phyloP scores from a whole-genome alignment of 2,888 invertebrate genomes.

The Zygaena filipendulae region DNA sequence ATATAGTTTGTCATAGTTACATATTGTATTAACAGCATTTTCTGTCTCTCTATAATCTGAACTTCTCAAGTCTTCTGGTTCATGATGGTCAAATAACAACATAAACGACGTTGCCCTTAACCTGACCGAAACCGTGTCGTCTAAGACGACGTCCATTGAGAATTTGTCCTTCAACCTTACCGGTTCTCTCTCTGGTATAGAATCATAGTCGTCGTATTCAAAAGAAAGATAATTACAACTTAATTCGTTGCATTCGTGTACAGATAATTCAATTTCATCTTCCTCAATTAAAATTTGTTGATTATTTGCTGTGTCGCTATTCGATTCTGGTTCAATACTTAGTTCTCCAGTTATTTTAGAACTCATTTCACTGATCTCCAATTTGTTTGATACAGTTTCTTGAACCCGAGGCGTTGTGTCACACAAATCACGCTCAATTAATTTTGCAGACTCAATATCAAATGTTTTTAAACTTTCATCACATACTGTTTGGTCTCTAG shows the following conservation, averaged over 20 bases:
- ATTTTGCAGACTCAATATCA: conserved; percentile 54
- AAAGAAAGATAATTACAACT: conserved; percentile 34
- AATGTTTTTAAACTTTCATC: too few relatives aligned
- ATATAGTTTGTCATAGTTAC: conserved; percentile 37
- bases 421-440: conserved; percentile 51
- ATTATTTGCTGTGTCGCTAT: conserved; percentile 18
- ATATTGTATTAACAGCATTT: conserved; percentile 44
- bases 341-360: conserved; percentile 15
- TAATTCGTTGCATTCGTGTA: conserved; percentile 39
- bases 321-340: conserved; percentile 13
- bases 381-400: conserved; percentile 14
- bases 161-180: conserved; percentile 47
- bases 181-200: conserved; percentile 18
- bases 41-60: conserved; percentile 39
- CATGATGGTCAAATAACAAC: conserved; percentile 29
- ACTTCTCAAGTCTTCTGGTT: conserved; percentile 20
- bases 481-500: neutral
- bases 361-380: conserved; percentile 3
- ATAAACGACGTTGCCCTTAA: conserved; percentile 38
- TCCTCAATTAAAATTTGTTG: conserved; percentile 27
- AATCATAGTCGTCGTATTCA: conserved; percentile 27
- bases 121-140: conserved; percentile 41
- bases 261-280: conserved; percentile 41
- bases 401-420: conserved; percentile 29
- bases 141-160: conserved; percentile 52